A percentile compares a stretch with the other conserved stretches of the same genome.
Evolutionary conservation across 2,797 vertebrate species (phyloP).

Genomic region (Scleropages formosus): DNA sequence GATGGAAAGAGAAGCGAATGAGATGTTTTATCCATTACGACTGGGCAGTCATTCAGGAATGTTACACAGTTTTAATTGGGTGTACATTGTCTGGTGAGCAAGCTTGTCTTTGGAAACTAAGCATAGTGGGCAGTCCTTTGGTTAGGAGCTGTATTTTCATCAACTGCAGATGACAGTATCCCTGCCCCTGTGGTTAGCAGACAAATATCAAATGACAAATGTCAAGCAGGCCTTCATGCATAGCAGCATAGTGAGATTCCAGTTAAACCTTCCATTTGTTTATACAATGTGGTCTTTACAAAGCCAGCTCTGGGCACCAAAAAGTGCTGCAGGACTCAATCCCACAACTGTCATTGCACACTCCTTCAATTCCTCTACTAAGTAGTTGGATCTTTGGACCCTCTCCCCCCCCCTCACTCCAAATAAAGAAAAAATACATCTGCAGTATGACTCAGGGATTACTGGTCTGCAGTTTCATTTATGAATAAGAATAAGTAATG

Average conservation of each 20-base stretch:
- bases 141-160: too few relatives aligned
- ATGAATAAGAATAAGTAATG: conserved; percentile 16
- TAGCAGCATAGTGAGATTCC: background rate
- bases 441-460: conserved; percentile 12
- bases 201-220: background rate
- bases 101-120: too few relatives aligned
- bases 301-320: background rate
- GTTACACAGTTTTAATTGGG: too few relatives aligned
- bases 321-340: background rate
- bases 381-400: background rate
- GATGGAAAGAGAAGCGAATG: too few relatives aligned
- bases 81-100: too few relatives aligned
- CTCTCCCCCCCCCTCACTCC: background rate
- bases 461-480: background rate
- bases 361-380: background rate
- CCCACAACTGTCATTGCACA: background rate
- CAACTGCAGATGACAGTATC: too few relatives aligned
- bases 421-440: background rate
- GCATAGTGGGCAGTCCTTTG: too few relatives aligned
- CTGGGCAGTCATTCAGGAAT: too few relatives aligned
- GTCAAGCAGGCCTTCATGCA: background rate
- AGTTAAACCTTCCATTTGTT: too few relatives aligned
- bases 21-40: too few relatives aligned
- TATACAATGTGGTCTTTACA: background rate
- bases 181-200: too few relatives aligned